A percentile compares a stretch with the other conserved stretches of the same genome.
These are phyloP conservation scores for Calliphora vomitoria DNA, from an alignment of 2,888 invertebrate species.

Conservation along the genomic window DNA sequence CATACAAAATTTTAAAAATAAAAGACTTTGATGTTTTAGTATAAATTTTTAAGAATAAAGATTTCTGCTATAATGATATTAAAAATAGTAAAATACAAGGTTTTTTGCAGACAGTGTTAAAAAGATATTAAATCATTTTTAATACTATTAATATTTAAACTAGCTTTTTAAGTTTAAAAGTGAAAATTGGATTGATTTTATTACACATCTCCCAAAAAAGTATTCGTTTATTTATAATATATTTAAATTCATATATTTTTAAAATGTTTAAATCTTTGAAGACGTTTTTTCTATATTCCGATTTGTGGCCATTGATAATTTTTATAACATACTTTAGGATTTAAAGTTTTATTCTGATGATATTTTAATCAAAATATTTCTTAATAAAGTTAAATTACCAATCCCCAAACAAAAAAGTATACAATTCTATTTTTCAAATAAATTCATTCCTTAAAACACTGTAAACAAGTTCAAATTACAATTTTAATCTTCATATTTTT, in stretches of 20 bases:
- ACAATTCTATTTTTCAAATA: no score
- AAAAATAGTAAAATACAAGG: slow-evolving; percentile 12
- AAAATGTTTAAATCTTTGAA: no score
- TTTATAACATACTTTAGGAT: no score
- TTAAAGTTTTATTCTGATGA: no score
- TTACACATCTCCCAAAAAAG: background rate
- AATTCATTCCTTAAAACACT: background rate
- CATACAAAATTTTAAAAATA: background rate
- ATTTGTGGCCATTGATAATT: no score
- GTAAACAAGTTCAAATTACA: background rate
- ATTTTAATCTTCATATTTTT: slow-evolving; percentile 37
- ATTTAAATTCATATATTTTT: no score
- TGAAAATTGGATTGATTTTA: background rate
- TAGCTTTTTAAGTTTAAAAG: background rate
- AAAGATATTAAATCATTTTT: background rate
- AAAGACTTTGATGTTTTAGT: slow-evolving; percentile 45
- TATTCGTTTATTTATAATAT: no score
- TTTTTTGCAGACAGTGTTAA: background rate
- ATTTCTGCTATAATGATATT: background rate
- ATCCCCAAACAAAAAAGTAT: no score
- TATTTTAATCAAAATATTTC: no score
- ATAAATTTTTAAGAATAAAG: background rate
- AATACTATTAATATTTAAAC: background rate
- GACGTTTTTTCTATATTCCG: no score
- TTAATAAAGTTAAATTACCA: no score